Conservation (phyloP, 2,797 vertebrate genomes). For the Champsocephalus gunnari region DNA sequence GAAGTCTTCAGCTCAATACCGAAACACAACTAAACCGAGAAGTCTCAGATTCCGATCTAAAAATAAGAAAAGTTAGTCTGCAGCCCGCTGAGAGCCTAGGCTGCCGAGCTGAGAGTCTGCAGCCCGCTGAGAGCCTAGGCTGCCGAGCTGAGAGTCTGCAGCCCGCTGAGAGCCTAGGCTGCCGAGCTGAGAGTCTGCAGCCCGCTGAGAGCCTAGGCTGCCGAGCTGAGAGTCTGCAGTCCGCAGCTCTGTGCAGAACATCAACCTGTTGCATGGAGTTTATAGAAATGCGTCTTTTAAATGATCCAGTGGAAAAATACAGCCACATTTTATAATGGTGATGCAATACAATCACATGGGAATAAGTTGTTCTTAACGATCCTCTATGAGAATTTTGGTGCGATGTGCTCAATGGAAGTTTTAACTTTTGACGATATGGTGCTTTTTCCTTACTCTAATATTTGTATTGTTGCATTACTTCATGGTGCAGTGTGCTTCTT, state of each 20-base stretch:
- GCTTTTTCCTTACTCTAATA: background rate
- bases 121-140: background rate
- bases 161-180: no score
- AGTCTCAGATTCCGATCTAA: rapidly evolving
- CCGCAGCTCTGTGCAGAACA: background rate
- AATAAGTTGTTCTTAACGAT: background rate
- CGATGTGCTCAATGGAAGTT: background rate
- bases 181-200: background rate
- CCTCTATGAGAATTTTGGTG: background rate
- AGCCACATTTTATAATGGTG: rapidly evolving
- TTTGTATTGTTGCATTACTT: background rate
- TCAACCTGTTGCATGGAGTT: background rate
- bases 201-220: background rate
- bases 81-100: slow-evolving; percentile 13
- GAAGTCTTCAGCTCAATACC: background rate
- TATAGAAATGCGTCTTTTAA: background rate
- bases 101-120: background rate
- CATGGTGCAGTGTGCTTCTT: background rate
- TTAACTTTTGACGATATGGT: background rate
- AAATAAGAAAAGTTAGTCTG: slow-evolving; percentile 15
- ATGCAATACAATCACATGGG: background rate
- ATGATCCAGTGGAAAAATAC: background rate
- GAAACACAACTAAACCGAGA: rapidly evolving
- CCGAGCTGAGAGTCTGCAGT: background rate
- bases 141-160: no score